These are phyloP conservation scores for Phyllostomus discolor DNA, from an alignment of 2,113 vertebrate genomes.

Conservation along the genomic window DNA sequence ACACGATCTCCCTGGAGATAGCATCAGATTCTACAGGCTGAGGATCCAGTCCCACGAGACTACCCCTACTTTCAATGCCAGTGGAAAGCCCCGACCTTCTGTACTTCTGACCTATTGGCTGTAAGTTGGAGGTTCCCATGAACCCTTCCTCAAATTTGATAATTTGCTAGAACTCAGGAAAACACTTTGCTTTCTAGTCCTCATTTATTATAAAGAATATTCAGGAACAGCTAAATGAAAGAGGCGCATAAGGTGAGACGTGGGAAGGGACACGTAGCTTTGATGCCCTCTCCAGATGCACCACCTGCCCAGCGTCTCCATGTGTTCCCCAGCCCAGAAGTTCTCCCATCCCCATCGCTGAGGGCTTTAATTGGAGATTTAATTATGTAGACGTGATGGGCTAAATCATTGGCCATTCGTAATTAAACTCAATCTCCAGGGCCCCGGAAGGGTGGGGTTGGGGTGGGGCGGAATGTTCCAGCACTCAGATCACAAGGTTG, in stretches of 20 bases:
- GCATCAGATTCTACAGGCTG: background rate
- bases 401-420: background rate
- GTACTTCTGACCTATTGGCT: background rate
- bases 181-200: background rate
- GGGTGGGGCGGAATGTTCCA: background rate
- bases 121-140: background rate
- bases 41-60: background rate
- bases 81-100: background rate
- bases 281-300: background rate
- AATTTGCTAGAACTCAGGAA: background rate
- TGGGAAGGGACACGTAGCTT: background rate
- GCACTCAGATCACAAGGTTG: background rate
- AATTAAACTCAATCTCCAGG: background rate
- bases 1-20: background rate
- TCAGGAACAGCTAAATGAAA: background rate
- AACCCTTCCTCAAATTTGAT: background rate
- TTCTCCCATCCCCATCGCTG: background rate
- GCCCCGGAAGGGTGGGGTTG: background rate
- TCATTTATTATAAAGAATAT: background rate
- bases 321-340: background rate
- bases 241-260: background rate
- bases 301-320: background rate
- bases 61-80: background rate
- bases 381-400: background rate
- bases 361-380: background rate